Evolutionary conservation across 2,113 vertebrate species (phyloP), one percentile per base, ranked within the genome.

Genomic region (Hystrix cristata): DNA sequence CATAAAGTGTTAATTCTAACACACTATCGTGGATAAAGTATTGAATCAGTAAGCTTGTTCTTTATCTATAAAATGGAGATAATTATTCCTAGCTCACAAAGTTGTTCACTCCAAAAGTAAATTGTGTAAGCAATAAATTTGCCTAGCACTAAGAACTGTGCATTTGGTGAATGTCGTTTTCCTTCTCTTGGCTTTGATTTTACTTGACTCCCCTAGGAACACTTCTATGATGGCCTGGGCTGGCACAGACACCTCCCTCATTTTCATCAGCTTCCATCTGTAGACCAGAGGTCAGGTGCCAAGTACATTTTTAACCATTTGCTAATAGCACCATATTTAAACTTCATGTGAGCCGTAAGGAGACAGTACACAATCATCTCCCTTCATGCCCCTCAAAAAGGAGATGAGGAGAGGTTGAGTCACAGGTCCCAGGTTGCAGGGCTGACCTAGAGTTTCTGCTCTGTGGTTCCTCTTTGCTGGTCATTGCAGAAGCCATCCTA

Each of bases 91-190:
- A 65, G 16, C 27, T 85, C 31, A 79, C 55, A 79, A 14, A 87
- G n/a, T 38, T 92, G 6, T 79, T 72, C 4, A 1, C 25, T 78
- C 46, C 57, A 38, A 86, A 90, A 87, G 14, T n/a, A 83, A 78
- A 83, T 82, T 93, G 43, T 60, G 55, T 34, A 95, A 82, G n/a
- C 43, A 74, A 69, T 5, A 86, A 78, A 86, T 62, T 72, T 31
- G 11, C 21, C 3, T 59, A 59, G 23, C 29, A 19, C 14, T 6
- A 87, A 87, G 29, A 80, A 84, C 29, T 90, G 23, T n/a, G 13
- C 18, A 18, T 14, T 67, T 19, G 29, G 4, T 13, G 80, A 79
- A 1, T 72, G 19, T 69, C 51, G 34, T 85, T 67, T 81, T 6
- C 34, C 1, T 71, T 65, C 16, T 57, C n/a, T 80, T 29, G 76